Evolutionary conservation across 2,113 vertebrate species (phyloP).

Genomic region (Pelmatolapia mariae): DNA sequence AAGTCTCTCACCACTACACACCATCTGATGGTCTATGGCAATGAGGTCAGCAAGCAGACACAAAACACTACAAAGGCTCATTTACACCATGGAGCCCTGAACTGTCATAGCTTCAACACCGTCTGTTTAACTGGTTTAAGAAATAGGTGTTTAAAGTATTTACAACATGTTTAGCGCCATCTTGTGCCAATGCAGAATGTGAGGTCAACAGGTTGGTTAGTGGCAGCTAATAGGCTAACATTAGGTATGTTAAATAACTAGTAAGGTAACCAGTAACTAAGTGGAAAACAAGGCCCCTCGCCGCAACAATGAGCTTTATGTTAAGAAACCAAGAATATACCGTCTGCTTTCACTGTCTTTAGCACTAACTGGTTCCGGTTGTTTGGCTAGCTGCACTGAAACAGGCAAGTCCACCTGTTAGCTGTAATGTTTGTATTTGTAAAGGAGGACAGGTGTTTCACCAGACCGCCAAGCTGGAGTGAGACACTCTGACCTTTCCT

Average conservation of each 20-base stretch:
- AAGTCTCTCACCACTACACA: constrained; percentile 98
- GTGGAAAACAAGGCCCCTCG: accelerated
- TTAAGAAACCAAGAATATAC: not conserved
- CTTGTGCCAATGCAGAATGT: not conserved
- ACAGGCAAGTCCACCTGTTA: not conserved
- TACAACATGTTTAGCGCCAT: not conserved
- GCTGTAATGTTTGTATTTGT: not conserved
- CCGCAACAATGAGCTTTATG: accelerated
- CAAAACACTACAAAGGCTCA: not conserved
- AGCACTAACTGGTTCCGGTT: not conserved
- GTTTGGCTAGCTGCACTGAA: not conserved
- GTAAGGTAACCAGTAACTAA: not conserved
- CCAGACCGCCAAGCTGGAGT: not conserved
- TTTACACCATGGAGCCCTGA: not conserved
- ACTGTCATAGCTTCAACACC: not conserved
- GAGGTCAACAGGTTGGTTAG: not conserved
- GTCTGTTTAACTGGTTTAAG: not conserved
- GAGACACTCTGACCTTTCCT: not conserved
- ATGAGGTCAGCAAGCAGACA: constrained; percentile 77
- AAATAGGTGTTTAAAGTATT: not conserved
- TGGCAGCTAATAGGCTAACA: not conserved
- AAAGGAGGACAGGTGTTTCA: not conserved
- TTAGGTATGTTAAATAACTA: not conserved
- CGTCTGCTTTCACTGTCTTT: not conserved
- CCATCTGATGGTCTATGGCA: constrained; percentile 97